A percentile compares a stretch with the other conserved stretches of the same genome.
Conservation (phyloP, 1,140 invertebrate genomes). For the Goniozus legneri region DNA sequence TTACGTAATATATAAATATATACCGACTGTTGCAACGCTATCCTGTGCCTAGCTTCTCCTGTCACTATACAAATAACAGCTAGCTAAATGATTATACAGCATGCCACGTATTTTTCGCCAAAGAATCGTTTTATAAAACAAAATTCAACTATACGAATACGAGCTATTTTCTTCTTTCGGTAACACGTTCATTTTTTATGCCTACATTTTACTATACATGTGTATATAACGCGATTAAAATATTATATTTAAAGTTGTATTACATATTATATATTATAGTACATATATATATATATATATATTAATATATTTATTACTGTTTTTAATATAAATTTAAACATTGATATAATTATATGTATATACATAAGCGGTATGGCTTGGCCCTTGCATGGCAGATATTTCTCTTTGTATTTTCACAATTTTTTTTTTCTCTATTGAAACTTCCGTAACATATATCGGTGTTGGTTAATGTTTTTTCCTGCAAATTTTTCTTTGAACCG, state of each 20-base stretch:
- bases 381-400: too few species aligned
- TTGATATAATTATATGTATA: constrained; percentile 15
- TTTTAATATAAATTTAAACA: constrained; percentile 18
- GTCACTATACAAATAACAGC: constrained; percentile 55
- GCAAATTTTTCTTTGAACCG: too few species aligned
- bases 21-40: constrained; percentile 47
- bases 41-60: constrained; percentile 56
- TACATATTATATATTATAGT: background rate
- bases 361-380: constrained; percentile 27
- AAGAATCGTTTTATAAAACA: background rate
- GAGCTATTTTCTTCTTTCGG: too few species aligned
- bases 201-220: constrained; percentile 2
- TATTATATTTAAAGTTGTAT: background rate
- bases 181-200: too few species aligned
- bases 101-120: constrained; percentile 27
- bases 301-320: constrained; percentile 1
- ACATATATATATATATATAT: constrained; percentile 3
- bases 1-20: too few species aligned
- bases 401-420: constrained; percentile 21
- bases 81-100: constrained; percentile 52
- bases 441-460: constrained; percentile 16
- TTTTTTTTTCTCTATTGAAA: constrained; percentile 12
- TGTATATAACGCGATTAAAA: too few species aligned
- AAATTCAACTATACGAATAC: too few species aligned
- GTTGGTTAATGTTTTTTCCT: constrained; percentile 18